Evolutionary conservation across 2,888 invertebrate species (phyloP), one percentile per base, ranked within the genome.

Genomic region (Theretra japonica): DNA sequence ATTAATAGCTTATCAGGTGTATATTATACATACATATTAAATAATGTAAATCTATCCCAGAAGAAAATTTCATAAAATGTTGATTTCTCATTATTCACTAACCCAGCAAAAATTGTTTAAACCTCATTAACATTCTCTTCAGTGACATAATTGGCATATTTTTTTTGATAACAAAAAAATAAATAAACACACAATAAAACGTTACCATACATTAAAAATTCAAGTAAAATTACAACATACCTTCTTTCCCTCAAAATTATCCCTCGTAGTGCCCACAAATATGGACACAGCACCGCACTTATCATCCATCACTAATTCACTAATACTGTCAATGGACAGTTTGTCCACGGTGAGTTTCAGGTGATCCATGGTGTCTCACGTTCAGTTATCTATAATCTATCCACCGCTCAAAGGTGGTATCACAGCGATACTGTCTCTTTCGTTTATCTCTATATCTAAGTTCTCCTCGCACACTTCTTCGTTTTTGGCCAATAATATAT

Each of bases 391-490:
- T 48, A 41, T 25, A 53, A 71, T 73, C 94, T 95, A 97, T 82
- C 99, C 99, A 82, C 99, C 99, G 91, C 99, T 99, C 70, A 99
- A 95, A 0, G 99, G 99, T 70, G 99, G 99, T 84, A 99, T 99
- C 19, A 99, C 95, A 75, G 99, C 99, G 75, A 99, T 95, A 88
- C 96, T 97, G 94, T 99, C 98, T 75, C 95, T 96, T 33, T 96
- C 93, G 57, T 94, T 95, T 7, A 98, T 89, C 28, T 91, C 86
- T 57, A 97, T 88, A 58, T 91, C 88, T 56, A 92, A 88, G 53
- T 95, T 91, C 2, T 95, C 91, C 72, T 94, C 90, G 75, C 97
- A 95, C 79, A 98, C 98, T 77, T 96, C 96, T 84, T 98, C 97
- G 93, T 99, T 99, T 69, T 97, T 91, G 0, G 99, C 97, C 73